Base-by-base conservation (phyloP, 1,140 invertebrate species). In the Drosophila simulans region DNA sequence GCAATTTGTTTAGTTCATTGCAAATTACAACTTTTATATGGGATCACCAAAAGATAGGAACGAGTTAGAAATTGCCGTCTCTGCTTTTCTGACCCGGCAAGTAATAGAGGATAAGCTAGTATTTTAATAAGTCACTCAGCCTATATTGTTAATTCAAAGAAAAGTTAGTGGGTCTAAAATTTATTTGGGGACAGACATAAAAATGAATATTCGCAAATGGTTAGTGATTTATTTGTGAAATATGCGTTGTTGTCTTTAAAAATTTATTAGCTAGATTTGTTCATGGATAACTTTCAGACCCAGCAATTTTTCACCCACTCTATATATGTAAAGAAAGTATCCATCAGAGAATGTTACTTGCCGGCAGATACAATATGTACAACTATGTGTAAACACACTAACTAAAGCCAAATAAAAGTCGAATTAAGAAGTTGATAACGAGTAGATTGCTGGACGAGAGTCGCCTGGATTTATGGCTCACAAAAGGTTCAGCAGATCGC, bases 401-500 rank as follows among this genome's bases (percentile, higher is more conserved):
- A 73, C 66, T 65, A 46, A 55, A 39, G 35, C 37, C 51, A 48
- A 69, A 69, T 69, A 70, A 69, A 68, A n/a, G 35, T 42, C 10
- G 3, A 49, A 49, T 12, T 20, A n/a, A 17, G 17, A 46, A 39
- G 10, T 55, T 57, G 8, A 39, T 70, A 56, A 40, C 42, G 20
- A 5, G 51, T 5, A 39, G 22, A 31, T 66, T 37, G 27, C 40
- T 35, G 59, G 25, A 12, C 7, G 15, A n/a, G 12, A 48, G 5
- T 5, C 5, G 22, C 11, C 1, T 20, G n/a, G 12, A 42, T 63
- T 25, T 17, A 5, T 37, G 31, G 40, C 64, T 68, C 31, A 68
- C 46, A 68, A 52, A 35, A 52, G 34, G 5, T 37, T 34, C 60
- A 95, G 81, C 43, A 96, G 85, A 94, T 96, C 95, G 51, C 94